phyloP scores from a whole-genome alignment of 1,140 invertebrate genomes.

The Cherax destructor region DNA sequence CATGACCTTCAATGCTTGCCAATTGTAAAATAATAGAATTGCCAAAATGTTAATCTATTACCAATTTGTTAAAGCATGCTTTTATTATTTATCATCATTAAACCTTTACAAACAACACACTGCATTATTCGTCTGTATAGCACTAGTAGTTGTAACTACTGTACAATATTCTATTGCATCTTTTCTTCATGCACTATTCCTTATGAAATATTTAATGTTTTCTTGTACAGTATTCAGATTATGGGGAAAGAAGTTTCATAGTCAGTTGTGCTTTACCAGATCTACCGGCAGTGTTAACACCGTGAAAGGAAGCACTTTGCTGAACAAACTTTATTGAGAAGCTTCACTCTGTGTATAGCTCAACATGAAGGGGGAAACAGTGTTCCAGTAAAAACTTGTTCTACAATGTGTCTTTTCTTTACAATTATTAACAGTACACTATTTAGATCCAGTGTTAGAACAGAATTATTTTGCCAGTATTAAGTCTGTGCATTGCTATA shows the following conservation, averaged over 20 bases:
- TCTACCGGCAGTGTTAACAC: neutral
- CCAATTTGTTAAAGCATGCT: neutral
- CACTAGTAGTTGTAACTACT: neutral
- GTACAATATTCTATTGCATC: neutral
- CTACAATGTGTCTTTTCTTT: too few species aligned
- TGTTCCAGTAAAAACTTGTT: too few species aligned
- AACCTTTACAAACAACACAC: neutral
- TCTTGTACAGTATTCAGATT: slow-evolving; percentile 7
- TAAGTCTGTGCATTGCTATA: neutral
- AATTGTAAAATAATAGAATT: neutral
- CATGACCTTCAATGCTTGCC: neutral
- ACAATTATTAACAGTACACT: too few species aligned
- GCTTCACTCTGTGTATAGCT: too few species aligned
- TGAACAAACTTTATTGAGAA: too few species aligned
- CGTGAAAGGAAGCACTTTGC: neutral
- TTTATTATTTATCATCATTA: neutral
- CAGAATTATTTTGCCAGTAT: neutral
- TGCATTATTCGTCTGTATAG: neutral
- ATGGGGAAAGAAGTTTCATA: neutral
- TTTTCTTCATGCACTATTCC: neutral
- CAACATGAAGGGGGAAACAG: too few species aligned
- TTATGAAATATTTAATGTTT: neutral
- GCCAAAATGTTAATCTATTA: neutral
- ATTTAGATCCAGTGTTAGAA: too few species aligned
- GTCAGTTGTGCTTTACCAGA: neutral